A percentile compares a stretch with the other conserved stretches of the same genome.
Conservation (phyloP, 2,888 invertebrate species). For the Andrena bicolor region DNA sequence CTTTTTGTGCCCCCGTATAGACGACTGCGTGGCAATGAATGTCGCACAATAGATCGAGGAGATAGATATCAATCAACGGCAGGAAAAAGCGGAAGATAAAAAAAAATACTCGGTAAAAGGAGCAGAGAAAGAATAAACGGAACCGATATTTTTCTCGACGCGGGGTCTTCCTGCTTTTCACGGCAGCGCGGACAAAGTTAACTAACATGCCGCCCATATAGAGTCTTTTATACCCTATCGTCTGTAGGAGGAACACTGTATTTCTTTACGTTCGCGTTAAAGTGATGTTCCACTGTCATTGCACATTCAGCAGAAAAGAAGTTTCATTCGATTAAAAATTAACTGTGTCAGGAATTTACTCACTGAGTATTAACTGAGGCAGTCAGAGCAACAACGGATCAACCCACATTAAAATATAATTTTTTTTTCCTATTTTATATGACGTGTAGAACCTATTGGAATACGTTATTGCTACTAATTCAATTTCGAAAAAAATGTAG, state of each 20-base stretch:
- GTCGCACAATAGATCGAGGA: constrained; percentile 36
- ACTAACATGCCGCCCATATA: constrained; percentile 17
- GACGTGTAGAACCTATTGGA: no score
- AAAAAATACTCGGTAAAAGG: constrained; percentile 7
- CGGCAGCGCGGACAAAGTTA: constrained; percentile 34
- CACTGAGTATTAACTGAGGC: no score
- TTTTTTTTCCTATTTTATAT: no score
- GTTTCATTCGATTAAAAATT: background rate
- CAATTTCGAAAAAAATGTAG: no score
- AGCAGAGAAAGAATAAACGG: constrained; percentile 27
- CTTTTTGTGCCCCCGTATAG: constrained; percentile 8
- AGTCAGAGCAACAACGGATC: no score
- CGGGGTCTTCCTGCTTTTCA: constrained; percentile 34
- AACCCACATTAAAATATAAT: no score
- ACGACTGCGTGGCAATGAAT: constrained; percentile 32
- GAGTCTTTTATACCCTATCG: background rate
- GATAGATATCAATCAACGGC: constrained; percentile 36
- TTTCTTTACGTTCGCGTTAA: background rate
- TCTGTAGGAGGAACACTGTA: no score
- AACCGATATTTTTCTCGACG: constrained; percentile 38
- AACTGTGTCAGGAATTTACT: no score
- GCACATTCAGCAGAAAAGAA: background rate
- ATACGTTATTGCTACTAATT: no score
- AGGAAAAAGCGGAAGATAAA: constrained; percentile 1
- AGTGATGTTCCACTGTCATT: background rate